Base-by-base conservation (phyloP, 2,797 vertebrate genomes). In the Muscicapa comitata region DNA sequence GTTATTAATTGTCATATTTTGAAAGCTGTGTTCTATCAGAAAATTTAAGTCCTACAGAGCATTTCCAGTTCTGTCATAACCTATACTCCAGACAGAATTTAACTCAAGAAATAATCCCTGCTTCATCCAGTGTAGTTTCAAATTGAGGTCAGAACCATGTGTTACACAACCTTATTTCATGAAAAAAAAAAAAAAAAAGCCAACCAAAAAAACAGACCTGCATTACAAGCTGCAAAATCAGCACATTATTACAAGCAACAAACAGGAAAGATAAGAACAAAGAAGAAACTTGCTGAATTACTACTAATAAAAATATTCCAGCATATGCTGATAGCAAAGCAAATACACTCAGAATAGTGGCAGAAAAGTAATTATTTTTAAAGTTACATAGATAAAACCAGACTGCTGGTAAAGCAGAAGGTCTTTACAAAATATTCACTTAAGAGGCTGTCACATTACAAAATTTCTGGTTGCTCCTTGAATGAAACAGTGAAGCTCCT, bases 81-180 rank as follows among this genome's bases (percentile, higher is more conserved):
- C 43, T 63, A 23, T 25, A 73, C 53, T 88, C 86, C 68, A 83
- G 72, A 35, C 9, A 76, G 51, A 79, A 85, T 85, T 90, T 92
- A 81, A 73, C 50, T 88, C 76, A 50, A 67, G 74, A 90, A 85
- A 61, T 93, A 95, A 88, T 92, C 62, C 70, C 62, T 61, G 21
- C 77, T 91, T 67, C 61, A 68, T 78, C 54, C 77, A 78, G 58
- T 65, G 62, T 37, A 35, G 66, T 87, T 92, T 87, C 84, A 94
- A 82, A 94, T 40, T 72, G 87, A 95, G 91, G 77, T 92, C 91
- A 84, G 62, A 78, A 3, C 59, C 29, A 12, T n/a, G n/a, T 81
- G 55, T 91, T 94, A 93, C 35, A 61, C 63, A 93, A 93, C 86
- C 76, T 83, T 40, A 84, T 50, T 81, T 68, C 24, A 28, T 21